Conservation (phyloP, 2,113 vertebrate species). For the Peromyscus maniculatus region DNA sequence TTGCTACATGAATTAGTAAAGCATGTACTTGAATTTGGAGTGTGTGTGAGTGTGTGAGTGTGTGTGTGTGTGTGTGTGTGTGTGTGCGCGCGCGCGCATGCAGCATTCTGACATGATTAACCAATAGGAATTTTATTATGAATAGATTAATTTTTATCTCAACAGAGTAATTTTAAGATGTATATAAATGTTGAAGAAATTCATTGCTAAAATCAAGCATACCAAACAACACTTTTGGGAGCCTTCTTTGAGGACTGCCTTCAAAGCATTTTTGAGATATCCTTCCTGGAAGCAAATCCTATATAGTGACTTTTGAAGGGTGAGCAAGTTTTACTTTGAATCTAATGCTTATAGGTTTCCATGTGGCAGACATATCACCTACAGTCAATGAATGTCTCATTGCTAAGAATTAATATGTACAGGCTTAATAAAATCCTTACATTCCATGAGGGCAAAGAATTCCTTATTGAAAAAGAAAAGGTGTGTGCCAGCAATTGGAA, state of each 20-base stretch:
- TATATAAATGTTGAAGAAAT: background rate
- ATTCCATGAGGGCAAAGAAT: background rate
- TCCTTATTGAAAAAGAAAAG: background rate
- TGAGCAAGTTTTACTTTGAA: background rate
- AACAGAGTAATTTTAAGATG: background rate
- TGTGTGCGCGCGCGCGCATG: fast-evolving
- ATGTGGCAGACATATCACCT: background rate
- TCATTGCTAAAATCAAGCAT: background rate
- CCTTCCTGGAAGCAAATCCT: background rate
- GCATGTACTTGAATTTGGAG: background rate
- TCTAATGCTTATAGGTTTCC: background rate
- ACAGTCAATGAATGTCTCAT: background rate
- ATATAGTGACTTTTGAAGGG: background rate
- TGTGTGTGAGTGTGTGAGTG: no score
- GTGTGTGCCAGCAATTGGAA: background rate
- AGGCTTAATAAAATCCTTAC: background rate
- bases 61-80: no score
- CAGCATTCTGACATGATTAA: background rate
- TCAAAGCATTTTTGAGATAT: background rate
- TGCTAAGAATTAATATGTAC: background rate
- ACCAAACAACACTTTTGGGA: background rate
- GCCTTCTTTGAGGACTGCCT: background rate
- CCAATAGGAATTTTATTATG: background rate
- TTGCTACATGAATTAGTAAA: background rate
- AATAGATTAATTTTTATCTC: background rate